These are phyloP conservation scores for Amphipoea lucens DNA, from an alignment of 2,888 invertebrate species.

Conservation along the genomic window DNA sequence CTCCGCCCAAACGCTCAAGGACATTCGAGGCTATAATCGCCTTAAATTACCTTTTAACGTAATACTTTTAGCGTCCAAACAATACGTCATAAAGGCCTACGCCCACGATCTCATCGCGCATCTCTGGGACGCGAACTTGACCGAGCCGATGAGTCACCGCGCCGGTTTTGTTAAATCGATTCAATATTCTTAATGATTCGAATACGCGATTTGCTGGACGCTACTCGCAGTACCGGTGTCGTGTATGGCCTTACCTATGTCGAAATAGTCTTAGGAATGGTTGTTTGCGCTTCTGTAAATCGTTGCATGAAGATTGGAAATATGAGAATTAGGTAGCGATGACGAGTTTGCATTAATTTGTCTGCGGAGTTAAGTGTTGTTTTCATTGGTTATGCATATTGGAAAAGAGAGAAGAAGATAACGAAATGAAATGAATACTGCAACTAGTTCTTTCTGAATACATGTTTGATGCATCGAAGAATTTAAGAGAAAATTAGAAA, in stretches of 20 bases:
- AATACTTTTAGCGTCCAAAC: conserved; percentile 40
- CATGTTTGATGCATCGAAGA: not conserved
- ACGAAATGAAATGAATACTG: conserved; percentile 8
- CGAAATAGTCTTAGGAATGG: conserved; percentile 30
- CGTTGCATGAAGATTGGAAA: conserved; percentile 32
- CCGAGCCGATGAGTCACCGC: conserved; percentile 72
- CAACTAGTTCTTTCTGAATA: conserved; percentile 12
- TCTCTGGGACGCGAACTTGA: conserved; percentile 74
- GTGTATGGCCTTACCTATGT: conserved; percentile 19
- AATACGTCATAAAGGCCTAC: conserved; percentile 62
- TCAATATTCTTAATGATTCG: conserved; percentile 57
- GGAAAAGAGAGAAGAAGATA: conserved; percentile 4
- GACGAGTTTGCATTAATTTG: conserved; percentile 27
- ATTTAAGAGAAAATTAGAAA: conserved; percentile 11
- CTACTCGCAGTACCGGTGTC: conserved; percentile 19
- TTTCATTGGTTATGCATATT: conserved; percentile 22
- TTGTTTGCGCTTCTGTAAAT: conserved; percentile 7
- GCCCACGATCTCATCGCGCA: conserved; percentile 57
- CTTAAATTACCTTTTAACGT: conserved; percentile 50
- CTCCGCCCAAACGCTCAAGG: no score
- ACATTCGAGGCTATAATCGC: no score
- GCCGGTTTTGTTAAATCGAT: conserved; percentile 62
- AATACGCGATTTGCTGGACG: conserved; percentile 17
- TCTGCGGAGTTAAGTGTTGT: conserved; percentile 11
- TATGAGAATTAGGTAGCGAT: conserved; percentile 32